phyloP scores from a whole-genome alignment of 2,888 invertebrate genomes.

The Athalia circularis region DNA sequence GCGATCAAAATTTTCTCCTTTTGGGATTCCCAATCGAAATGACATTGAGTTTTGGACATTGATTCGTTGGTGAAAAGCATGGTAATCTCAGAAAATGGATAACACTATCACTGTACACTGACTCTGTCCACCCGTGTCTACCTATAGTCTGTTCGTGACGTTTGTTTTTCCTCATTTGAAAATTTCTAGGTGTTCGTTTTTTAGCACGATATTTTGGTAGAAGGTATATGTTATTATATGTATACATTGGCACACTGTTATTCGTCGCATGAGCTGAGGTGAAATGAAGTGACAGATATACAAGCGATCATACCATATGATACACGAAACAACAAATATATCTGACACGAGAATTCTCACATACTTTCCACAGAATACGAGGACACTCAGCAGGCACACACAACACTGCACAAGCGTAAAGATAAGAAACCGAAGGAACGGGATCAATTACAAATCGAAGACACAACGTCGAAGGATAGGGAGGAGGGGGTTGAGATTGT shows the following conservation, averaged over 20 bases:
- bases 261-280: conserved; percentile 61
- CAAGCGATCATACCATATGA: background rate
- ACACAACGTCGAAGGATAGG: conserved; percentile 66
- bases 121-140: conserved; percentile 41
- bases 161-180: conserved; percentile 48
- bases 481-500: conserved; percentile 68
- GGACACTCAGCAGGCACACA: conserved; percentile 74
- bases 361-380: conserved; percentile 75
- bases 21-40: background rate
- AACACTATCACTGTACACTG: conserved; percentile 22
- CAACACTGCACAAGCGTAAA: conserved; percentile 71
- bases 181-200: conserved; percentile 52
- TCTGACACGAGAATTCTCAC: conserved; percentile 70
- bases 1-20: background rate
- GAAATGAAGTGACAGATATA: conserved; percentile 41
- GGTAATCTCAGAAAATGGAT: conserved; percentile 20
- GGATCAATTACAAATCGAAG: conserved; percentile 62
- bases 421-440: conserved; percentile 67
- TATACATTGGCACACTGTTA: conserved; percentile 53
- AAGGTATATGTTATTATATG: conserved; percentile 49
- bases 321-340: conserved; percentile 46
- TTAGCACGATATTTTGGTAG: conserved; percentile 60
- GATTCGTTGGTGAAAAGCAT: background rate
- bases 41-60: background rate
- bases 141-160: conserved; percentile 55